Evolutionary conservation across 2,888 invertebrate species (phyloP).

Genomic region (Neocrepidodera transversa): DNA sequence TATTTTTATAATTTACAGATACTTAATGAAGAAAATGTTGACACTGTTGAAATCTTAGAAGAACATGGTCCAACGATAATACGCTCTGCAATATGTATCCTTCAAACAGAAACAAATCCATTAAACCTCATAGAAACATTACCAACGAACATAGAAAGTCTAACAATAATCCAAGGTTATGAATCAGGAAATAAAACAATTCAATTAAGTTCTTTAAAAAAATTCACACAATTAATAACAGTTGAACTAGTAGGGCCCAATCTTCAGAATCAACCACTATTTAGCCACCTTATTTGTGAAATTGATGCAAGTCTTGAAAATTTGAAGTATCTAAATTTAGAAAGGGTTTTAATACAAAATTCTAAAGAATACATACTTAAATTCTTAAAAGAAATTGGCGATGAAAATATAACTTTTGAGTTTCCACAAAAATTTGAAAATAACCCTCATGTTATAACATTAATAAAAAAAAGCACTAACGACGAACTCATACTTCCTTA

Average conservation of each 20-base stretch:
- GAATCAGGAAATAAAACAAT: conserved; percentile 61
- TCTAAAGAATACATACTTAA: conserved; percentile 55
- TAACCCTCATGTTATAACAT: conserved; percentile 51
- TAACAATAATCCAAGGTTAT: conserved; percentile 67
- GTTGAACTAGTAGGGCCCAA: conserved; percentile 68
- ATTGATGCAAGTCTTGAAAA: conserved; percentile 62
- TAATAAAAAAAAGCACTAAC: conserved; percentile 53
- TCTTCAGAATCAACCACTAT: conserved; percentile 47
- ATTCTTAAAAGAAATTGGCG: conserved; percentile 58
- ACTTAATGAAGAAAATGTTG: conserved; percentile 58
- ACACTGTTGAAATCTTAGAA: conserved; percentile 52
- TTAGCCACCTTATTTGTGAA: conserved; percentile 58
- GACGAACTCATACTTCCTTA: conserved; percentile 69
- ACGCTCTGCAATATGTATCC: conserved; percentile 64
- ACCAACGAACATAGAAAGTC: conserved; percentile 63
- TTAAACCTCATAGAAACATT: conserved; percentile 58
- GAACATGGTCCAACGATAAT: conserved; percentile 57
- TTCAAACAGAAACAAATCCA: conserved; percentile 61
- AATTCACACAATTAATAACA: conserved; percentile 64
- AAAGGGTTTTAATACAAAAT: conserved; percentile 56
- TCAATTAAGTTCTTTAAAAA: conserved; percentile 59
- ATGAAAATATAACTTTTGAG: conserved; percentile 55
- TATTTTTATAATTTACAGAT: conserved; percentile 51
- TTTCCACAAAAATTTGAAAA: conserved; percentile 54
- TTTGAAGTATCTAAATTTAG: conserved; percentile 65